Evolutionary conservation across 2,888 invertebrate species (phyloP).

Genomic region (Nephrotoma flavescens): DNA sequence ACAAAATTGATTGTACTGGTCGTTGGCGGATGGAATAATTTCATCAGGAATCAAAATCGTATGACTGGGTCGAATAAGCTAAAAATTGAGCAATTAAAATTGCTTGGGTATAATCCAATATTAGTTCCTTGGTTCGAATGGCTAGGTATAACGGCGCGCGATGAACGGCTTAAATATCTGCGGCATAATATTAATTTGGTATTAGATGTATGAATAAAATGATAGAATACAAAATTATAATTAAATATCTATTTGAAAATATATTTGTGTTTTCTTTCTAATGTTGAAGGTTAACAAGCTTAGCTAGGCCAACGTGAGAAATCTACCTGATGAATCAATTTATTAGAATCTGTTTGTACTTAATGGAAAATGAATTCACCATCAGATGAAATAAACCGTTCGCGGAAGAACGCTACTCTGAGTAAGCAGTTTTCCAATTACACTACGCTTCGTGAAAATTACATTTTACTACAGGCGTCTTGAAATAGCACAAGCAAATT

Average conservation of each 20-base stretch:
- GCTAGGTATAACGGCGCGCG: conserved; percentile 13
- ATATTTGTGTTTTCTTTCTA: neutral
- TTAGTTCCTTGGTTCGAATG: conserved; percentile 41
- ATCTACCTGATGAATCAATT: no score
- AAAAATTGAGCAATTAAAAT: conserved; percentile 47
- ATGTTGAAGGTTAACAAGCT: no score
- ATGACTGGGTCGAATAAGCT: conserved; percentile 42
- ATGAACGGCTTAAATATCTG: neutral
- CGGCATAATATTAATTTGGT: neutral
- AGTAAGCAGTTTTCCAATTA: no score
- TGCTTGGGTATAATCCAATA: conserved; percentile 42
- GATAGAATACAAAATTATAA: neutral
- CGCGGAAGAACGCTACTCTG: no score
- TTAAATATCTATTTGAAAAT: neutral
- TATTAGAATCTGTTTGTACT: no score
- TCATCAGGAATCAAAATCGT: conserved; percentile 34
- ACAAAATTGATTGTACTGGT: conserved; percentile 38
- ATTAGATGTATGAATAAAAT: neutral
- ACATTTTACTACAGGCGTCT: no score
- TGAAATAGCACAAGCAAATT: no score
- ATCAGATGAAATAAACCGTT: no score
- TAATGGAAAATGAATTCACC: no score
- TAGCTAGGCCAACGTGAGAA: no score
- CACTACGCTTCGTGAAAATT: no score
- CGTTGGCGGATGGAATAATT: conserved; percentile 45